Conservation (phyloP, 2,797 vertebrate species). For the Megaceryle alcyon region DNA sequence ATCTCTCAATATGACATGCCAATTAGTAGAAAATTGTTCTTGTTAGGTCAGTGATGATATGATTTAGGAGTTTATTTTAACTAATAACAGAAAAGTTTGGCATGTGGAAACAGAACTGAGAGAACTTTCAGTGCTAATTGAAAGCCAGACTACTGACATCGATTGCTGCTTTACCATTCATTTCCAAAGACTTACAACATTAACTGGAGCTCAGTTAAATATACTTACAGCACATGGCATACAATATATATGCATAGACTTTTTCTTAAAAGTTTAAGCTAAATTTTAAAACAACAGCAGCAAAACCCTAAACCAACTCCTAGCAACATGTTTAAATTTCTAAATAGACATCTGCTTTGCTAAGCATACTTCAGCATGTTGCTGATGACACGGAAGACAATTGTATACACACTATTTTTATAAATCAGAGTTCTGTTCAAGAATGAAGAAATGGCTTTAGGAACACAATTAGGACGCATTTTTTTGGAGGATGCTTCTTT, state of each 20-base stretch:
- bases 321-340: not conserved
- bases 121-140: not conserved
- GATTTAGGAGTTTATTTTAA: not conserved
- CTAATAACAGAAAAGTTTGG: not conserved
- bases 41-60: not conserved
- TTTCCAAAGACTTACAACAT: not conserved
- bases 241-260: not conserved
- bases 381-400: not conserved
- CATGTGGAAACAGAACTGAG: not conserved
- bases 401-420: not conserved
- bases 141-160: not conserved
- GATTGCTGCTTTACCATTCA: not conserved
- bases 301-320: not conserved
- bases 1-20: not conserved
- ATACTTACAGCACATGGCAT: not conserved
- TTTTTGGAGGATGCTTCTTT: not conserved
- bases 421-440: not conserved
- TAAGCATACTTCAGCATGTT: not conserved
- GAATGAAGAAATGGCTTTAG: not conserved
- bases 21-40: not conserved
- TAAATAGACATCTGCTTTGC: not conserved
- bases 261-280: not conserved
- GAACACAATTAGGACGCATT: not conserved
- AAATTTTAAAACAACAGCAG: not conserved
- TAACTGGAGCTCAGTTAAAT: not conserved